Evolutionary conservation across 2,888 invertebrate species (phyloP).

Genomic region (Physocephala rufipes): DNA sequence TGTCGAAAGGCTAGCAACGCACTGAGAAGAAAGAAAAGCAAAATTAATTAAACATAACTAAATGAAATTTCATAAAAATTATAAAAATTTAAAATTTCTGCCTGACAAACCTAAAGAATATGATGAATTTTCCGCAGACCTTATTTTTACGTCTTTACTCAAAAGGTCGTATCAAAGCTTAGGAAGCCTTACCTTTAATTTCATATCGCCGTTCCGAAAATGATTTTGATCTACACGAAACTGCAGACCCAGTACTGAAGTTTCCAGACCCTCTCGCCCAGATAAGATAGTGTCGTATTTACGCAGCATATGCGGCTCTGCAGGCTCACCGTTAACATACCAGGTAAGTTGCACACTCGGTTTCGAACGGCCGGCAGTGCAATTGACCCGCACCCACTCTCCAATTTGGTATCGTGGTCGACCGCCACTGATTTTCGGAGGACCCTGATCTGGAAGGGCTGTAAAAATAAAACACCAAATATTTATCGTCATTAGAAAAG

Average conservation of each 20-base stretch:
- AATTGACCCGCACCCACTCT: constrained; percentile 71
- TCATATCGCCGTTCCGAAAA: constrained; percentile 78
- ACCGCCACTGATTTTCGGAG: constrained; percentile 70
- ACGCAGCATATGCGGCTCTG: constrained; percentile 61
- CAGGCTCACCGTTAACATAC: constrained; percentile 72
- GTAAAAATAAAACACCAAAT: constrained; percentile 37
- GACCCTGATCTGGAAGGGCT: constrained; percentile 72
- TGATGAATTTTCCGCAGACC: too few species aligned
- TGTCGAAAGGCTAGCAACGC: constrained; percentile 76
- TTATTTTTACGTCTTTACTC: background rate
- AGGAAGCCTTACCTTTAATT: constrained; percentile 69
- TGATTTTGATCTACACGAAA: constrained; percentile 75
- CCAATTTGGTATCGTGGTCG: constrained; percentile 71
- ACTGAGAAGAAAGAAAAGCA: constrained; percentile 58
- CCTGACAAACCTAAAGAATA: too few species aligned
- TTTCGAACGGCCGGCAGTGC: constrained; percentile 72
- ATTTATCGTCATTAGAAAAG: background rate
- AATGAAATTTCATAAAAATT: too few species aligned
- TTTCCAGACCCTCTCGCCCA: constrained; percentile 73
- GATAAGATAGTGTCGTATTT: constrained; percentile 69
- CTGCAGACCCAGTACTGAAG: constrained; percentile 74
- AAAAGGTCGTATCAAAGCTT: background rate
- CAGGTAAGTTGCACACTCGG: constrained; percentile 71
- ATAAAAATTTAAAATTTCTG: too few species aligned
- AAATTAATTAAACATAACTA: background rate